phyloP scores from a whole-genome alignment of 2,888 invertebrate genomes.

The Digitonthophagus gazella region DNA sequence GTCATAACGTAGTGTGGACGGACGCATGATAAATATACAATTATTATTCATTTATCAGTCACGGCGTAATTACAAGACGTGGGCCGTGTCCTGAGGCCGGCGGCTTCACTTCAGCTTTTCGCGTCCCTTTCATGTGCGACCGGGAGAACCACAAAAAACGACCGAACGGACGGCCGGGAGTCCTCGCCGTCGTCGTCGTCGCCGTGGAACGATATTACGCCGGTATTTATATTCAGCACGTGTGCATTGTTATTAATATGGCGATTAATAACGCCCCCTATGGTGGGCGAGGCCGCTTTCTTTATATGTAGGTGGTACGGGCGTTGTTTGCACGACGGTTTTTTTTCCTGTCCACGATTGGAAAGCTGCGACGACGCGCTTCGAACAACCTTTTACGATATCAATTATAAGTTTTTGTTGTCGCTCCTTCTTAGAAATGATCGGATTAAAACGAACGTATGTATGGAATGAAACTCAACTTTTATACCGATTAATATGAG shows the following conservation, averaged over 20 bases:
- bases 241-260: constrained; percentile 25
- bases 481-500: not conserved
- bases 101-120: constrained; percentile 23
- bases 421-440: not conserved
- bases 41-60: constrained; percentile 50
- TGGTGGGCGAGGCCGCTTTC: not conserved
- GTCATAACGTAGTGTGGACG: constrained; percentile 29
- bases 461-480: not conserved
- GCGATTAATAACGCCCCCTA: constrained; percentile 23
- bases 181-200: constrained; percentile 3
- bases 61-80: constrained; percentile 46
- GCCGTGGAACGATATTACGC: not conserved
- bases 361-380: not conserved
- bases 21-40: constrained; percentile 45
- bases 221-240: constrained; percentile 26
- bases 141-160: not conserved
- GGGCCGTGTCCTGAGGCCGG: constrained; percentile 33
- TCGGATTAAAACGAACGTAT: not conserved
- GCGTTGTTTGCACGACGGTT: not conserved
- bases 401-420: not conserved
- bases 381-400: not conserved
- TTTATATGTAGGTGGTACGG: not conserved
- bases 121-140: not conserved
- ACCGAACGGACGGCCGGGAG: not conserved
- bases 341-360: not conserved